A percentile compares a stretch with the other conserved stretches of the same genome.
Conservation (phyloP, 2,888 invertebrate genomes). For the Lucinisca nassula region DNA sequence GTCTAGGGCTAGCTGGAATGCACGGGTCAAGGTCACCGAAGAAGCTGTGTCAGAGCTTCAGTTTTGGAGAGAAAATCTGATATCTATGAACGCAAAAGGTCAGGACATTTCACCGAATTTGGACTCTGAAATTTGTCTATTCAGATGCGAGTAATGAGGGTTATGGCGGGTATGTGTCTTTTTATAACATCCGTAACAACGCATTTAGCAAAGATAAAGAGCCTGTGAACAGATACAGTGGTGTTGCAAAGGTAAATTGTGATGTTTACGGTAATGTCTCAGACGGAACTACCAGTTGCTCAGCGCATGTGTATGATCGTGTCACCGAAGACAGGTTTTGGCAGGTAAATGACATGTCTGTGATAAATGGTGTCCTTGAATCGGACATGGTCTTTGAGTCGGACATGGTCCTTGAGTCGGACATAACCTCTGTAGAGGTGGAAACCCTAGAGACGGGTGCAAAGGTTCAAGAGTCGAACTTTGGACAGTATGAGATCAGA, state of each 20-base stretch:
- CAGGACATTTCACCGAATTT: background rate
- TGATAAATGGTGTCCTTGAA: background rate
- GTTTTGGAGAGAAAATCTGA: constrained; percentile 17
- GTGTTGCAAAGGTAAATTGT: background rate
- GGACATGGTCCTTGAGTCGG: background rate
- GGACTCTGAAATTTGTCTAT: background rate
- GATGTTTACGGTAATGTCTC: background rate
- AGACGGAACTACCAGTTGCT: background rate
- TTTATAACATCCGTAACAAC: background rate
- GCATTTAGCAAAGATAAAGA: background rate
- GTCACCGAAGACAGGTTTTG: background rate
- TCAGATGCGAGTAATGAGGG: constrained; percentile 18
- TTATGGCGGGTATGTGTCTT: constrained; percentile 26
- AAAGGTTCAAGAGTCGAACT: background rate
- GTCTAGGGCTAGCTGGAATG: constrained; percentile 36
- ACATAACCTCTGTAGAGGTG: constrained; percentile 4
- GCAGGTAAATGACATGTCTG: background rate
- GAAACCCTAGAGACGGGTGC: constrained; percentile 20
- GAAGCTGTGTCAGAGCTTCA: background rate
- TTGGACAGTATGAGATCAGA: background rate
- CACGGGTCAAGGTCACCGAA: background rate
- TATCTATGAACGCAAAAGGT: background rate
- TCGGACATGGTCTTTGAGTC: background rate
- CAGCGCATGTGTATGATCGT: background rate
- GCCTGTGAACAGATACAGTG: background rate